These are phyloP conservation scores for Plagiodera versicolora DNA, from an alignment of 2,888 invertebrate species.

Conservation along the genomic window DNA sequence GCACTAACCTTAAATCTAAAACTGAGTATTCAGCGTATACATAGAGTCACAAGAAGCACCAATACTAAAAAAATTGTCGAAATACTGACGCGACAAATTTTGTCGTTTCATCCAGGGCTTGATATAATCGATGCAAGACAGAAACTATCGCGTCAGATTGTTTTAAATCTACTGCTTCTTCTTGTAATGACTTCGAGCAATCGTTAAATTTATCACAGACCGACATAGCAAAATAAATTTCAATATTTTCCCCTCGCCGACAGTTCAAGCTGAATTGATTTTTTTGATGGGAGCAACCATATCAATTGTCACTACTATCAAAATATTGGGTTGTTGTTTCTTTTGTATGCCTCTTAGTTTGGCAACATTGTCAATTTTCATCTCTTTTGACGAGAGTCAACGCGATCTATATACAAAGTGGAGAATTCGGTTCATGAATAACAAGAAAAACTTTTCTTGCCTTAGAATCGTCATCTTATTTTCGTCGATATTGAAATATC, in stretches of 20 bases:
- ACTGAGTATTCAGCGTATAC: conserved; percentile 55
- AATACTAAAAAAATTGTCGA: conserved; percentile 36
- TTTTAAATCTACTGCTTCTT: conserved; percentile 38
- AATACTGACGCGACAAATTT: conserved; percentile 25
- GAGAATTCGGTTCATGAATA: too few species aligned
- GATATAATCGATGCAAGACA: background rate
- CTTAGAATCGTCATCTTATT: too few species aligned
- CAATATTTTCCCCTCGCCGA: conserved; percentile 34
- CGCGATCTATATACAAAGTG: too few species aligned
- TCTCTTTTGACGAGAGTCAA: too few species aligned
- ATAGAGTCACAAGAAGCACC: conserved; percentile 53
- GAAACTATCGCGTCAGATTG: conserved; percentile 14
- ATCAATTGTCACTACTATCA: too few species aligned
- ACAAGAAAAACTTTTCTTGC: too few species aligned
- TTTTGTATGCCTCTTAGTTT: too few species aligned
- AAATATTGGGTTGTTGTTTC: too few species aligned
- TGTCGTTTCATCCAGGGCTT: too few species aligned
- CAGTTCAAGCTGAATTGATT: conserved; percentile 14
- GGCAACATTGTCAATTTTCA: too few species aligned
- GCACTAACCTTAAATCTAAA: conserved; percentile 22
- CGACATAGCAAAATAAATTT: conserved; percentile 54
- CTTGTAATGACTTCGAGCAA: conserved; percentile 50
- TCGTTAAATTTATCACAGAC: conserved; percentile 55
- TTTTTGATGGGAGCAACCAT: background rate
- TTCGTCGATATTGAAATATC: too few species aligned